Conservation (phyloP, 2,113 vertebrate species). For the Campylomormyrus tamandua region DNA sequence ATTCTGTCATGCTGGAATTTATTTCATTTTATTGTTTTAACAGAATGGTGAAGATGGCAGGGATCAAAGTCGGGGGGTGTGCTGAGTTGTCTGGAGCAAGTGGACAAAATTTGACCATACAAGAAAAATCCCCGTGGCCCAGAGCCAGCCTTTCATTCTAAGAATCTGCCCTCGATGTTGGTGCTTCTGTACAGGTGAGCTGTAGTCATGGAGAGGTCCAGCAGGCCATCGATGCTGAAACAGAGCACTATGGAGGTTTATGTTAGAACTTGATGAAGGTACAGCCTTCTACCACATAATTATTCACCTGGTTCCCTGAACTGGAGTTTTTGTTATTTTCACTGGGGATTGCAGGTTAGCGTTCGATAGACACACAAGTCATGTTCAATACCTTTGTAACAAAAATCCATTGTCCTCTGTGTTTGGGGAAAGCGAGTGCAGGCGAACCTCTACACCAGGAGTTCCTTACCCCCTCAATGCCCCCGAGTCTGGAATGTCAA, state of each 20-base stretch:
- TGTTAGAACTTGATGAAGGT: not conserved
- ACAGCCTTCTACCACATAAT: not conserved
- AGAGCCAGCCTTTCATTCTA: not conserved
- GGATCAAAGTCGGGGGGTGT: not conserved
- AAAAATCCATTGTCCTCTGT: not conserved
- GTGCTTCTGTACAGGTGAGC: not conserved
- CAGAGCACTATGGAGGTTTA: not conserved
- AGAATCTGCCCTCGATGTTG: not conserved
- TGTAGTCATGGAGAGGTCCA: not conserved
- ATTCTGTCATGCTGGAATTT: conserved; percentile 3
- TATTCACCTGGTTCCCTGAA: not conserved
- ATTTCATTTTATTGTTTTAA: not conserved
- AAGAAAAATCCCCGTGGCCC: not conserved
- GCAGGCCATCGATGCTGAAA: not conserved
- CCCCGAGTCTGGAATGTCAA: not conserved
- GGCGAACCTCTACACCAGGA: not conserved
- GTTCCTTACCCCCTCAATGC: not conserved
- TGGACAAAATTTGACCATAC: not conserved
- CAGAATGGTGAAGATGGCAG: not conserved
- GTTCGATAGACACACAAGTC: not conserved
- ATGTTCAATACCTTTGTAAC: not conserved
- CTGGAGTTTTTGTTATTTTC: not conserved
- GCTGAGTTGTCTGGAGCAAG: not conserved
- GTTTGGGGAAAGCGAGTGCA: not conserved
- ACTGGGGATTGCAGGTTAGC: not conserved